Evolutionary conservation across 2,888 invertebrate genomes (phyloP).

Genomic region (Drosophila rubida): DNA sequence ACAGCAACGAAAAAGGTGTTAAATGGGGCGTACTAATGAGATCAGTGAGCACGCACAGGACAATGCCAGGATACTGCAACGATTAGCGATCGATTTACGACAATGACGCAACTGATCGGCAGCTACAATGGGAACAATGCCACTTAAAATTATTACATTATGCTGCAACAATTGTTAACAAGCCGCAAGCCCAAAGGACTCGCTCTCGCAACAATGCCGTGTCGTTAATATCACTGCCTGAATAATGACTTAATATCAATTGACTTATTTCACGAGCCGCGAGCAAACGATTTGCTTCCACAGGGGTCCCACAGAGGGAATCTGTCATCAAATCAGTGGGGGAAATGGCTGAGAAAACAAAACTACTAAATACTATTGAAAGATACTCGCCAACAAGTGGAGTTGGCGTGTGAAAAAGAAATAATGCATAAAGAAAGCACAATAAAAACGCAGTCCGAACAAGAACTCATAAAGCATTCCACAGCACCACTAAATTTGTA

Average conservation of each 20-base stretch:
- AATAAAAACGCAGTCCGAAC: no score
- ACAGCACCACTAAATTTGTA: no score
- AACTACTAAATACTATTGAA: not conserved
- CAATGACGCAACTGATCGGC: slow-evolving; percentile 29
- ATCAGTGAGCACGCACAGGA: slow-evolving; percentile 64
- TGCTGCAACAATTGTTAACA: slow-evolving; percentile 38
- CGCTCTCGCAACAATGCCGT: slow-evolving; percentile 23
- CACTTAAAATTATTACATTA: slow-evolving; percentile 3
- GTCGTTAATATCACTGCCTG: slow-evolving; percentile 37
- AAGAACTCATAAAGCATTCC: no score
- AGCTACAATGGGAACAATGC: slow-evolving; percentile 29
- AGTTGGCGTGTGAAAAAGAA: not conserved
- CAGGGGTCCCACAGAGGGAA: not conserved
- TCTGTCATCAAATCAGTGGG: not conserved
- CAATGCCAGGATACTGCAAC: slow-evolving; percentile 32
- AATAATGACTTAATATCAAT: slow-evolving; percentile 61
- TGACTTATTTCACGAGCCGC: slow-evolving; percentile 20
- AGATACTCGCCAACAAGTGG: not conserved
- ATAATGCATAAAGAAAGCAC: not conserved
- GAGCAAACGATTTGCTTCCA: not conserved
- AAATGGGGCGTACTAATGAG: slow-evolving; percentile 84
- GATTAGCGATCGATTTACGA: slow-evolving; percentile 60
- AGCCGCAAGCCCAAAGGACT: slow-evolving; percentile 18
- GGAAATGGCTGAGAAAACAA: not conserved
- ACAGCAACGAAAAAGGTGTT: slow-evolving; percentile 75